Conservation (phyloP, 2,888 invertebrate species). For the Lepidochrysops patricia region DNA sequence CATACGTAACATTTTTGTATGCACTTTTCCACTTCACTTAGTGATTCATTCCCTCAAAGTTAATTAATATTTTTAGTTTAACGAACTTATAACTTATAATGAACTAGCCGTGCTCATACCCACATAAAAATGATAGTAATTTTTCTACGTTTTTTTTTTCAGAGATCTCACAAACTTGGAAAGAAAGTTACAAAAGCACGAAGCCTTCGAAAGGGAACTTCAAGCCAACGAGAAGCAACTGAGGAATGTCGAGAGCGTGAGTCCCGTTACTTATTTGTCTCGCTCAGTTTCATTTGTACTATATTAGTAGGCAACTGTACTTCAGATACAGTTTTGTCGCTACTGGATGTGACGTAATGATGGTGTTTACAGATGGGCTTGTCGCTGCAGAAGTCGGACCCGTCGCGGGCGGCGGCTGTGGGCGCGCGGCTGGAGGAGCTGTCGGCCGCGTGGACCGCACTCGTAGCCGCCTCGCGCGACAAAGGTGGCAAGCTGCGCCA, state of each 20-base stretch:
- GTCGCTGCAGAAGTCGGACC: slow-evolving; percentile 59
- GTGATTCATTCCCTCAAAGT: too few relatives aligned
- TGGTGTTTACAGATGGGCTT: slow-evolving; percentile 47
- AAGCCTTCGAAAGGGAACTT: slow-evolving; percentile 96
- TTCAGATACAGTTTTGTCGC: too few relatives aligned
- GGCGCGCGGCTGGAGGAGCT: slow-evolving; percentile 87
- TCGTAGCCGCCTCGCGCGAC: slow-evolving; percentile 89
- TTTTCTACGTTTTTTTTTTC: slow-evolving; percentile 20
- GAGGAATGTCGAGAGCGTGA: slow-evolving; percentile 85
- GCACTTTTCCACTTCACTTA: too few relatives aligned
- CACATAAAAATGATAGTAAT: too few relatives aligned
- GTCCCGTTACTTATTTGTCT: slow-evolving; percentile 23
- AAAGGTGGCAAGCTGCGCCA: slow-evolving; percentile 86
- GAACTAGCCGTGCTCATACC: too few relatives aligned
- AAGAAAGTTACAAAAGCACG: slow-evolving; percentile 94
- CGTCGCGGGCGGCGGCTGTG: slow-evolving; percentile 81
- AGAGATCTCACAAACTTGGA: slow-evolving; percentile 91
- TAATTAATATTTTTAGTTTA: too few relatives aligned
- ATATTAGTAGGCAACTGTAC: not conserved
- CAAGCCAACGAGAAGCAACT: slow-evolving; percentile 95
- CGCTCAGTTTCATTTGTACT: not conserved
- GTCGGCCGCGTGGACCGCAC: slow-evolving; percentile 87
- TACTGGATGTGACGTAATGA: too few relatives aligned
- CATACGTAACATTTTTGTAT: too few relatives aligned
- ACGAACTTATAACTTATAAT: too few relatives aligned